Evolutionary conservation across 2,797 vertebrate species (phyloP).

Genomic region (Eidolon dupreanum): DNA sequence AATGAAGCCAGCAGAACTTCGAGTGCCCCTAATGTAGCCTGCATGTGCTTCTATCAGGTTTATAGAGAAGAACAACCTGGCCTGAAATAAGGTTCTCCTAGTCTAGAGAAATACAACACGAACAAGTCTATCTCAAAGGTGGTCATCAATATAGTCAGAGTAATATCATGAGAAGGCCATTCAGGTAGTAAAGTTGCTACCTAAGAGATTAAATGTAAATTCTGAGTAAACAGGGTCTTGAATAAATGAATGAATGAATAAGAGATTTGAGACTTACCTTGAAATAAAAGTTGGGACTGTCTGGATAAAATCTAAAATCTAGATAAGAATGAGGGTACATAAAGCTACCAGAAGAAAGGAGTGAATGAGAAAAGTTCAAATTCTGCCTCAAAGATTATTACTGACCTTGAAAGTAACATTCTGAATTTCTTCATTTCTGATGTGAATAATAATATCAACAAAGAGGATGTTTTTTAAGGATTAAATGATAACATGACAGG

Average conservation of each 20-base stretch:
- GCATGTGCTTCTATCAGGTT: neutral
- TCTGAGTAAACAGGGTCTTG: neutral
- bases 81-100: neutral
- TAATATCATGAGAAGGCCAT: neutral
- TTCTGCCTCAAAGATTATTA: constrained; percentile 9
- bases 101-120: neutral
- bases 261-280: neutral
- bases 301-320: neutral
- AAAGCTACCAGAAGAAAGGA: neutral
- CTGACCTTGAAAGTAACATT: neutral
- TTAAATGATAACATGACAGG: neutral
- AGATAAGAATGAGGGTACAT: neutral
- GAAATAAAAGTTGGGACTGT: constrained; percentile 16
- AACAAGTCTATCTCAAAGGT: constrained; percentile 9
- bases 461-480: neutral
- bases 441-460: neutral
- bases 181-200: neutral
- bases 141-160: neutral
- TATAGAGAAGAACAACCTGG: neutral
- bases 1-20: neutral
- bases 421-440: neutral
- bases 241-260: neutral
- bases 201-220: neutral
- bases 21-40: neutral
- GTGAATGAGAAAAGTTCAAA: neutral